phyloP scores from a whole-genome alignment of 2,113 vertebrate genomes.

The Eudyptes chrysolophus region DNA sequence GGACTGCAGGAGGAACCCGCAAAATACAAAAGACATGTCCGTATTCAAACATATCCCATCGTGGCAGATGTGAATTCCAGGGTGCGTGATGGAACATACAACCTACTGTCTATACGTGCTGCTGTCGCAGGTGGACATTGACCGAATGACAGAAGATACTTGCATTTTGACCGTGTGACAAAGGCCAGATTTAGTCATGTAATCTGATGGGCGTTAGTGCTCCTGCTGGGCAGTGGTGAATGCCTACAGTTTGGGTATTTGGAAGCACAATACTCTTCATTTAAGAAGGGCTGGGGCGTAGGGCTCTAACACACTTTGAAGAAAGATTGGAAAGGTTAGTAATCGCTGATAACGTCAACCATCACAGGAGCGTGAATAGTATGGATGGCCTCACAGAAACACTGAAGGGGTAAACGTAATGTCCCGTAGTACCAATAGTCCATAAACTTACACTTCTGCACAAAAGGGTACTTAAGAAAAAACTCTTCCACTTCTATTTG shows the following conservation, averaged over 20 bases:
- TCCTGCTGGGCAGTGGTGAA: neutral
- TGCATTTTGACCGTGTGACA: neutral
- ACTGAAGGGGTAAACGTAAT: neutral
- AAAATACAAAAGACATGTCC: neutral
- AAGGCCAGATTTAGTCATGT: neutral
- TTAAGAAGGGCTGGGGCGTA: neutral
- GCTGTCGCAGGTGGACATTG: neutral
- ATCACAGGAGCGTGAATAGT: neutral
- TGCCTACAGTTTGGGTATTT: neutral
- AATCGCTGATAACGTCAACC: neutral
- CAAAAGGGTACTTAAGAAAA: neutral
- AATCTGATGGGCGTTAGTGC: neutral
- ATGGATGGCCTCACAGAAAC: neutral
- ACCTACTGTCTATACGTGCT: neutral
- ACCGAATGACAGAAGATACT: neutral
- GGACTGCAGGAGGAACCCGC: neutral
- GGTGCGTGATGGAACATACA: accelerated
- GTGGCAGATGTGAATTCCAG: neutral
- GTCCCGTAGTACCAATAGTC: neutral
- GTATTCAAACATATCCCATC: accelerated
- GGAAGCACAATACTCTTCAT: neutral
- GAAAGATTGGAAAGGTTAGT: neutral
- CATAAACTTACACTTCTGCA: neutral
- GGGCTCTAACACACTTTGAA: neutral
- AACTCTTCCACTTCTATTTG: neutral